phyloP scores from a whole-genome alignment of 2,888 invertebrate genomes.

The Coleophora flavipennella region DNA sequence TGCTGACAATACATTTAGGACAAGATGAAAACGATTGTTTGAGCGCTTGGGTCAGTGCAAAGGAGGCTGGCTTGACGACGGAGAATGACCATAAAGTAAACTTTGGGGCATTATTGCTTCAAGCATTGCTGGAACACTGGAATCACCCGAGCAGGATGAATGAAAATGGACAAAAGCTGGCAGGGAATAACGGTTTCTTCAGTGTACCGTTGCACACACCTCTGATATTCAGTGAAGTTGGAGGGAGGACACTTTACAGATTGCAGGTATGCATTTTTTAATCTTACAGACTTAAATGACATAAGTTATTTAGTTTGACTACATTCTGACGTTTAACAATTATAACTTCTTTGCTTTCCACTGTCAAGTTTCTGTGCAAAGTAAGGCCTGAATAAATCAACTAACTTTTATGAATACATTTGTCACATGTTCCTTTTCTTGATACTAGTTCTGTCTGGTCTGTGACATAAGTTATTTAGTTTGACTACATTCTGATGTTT shows the following conservation, averaged over 20 bases:
- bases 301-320: not conserved
- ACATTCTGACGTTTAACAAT: no score
- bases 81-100: slow-evolving; percentile 93
- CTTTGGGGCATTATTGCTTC: slow-evolving; percentile 93
- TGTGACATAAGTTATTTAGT: no score
- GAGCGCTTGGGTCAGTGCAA: slow-evolving; percentile 98
- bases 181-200: slow-evolving; percentile 82
- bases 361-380: no score
- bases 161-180: slow-evolving; percentile 80
- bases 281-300: no score
- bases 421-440: no score
- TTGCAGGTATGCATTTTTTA: slow-evolving; percentile 44
- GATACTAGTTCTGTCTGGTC: no score
- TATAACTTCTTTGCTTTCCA: no score
- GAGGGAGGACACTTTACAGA: slow-evolving; percentile 94
- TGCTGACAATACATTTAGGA: slow-evolving; percentile 96
- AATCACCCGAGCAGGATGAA: slow-evolving; percentile 78
- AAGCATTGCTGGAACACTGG: slow-evolving; percentile 97
- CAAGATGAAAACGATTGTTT: slow-evolving; percentile 99
- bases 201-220: slow-evolving; percentile 96
- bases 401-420: no score
- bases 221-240: slow-evolving; percentile 96
- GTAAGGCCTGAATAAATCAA: no score
- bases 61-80: slow-evolving; percentile 90
- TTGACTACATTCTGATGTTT: no score